Percentiles rank a stretch among this genome's conserved stretches.
These are phyloP conservation scores for Elachura formosa DNA, from an alignment of 2,113 vertebrate species.

Conservation along the genomic window DNA sequence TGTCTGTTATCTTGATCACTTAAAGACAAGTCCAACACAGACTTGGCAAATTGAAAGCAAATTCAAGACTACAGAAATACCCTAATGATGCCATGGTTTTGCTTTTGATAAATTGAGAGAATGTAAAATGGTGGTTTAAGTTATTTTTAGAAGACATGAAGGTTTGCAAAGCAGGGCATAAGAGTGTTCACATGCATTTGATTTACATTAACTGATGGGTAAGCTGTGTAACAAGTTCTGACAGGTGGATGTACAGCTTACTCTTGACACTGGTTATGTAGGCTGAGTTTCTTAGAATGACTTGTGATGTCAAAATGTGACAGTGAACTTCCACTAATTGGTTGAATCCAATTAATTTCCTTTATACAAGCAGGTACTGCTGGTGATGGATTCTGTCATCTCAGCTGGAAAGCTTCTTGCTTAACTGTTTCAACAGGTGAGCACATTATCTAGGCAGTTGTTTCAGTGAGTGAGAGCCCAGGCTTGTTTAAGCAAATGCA, in stretches of 20 bases:
- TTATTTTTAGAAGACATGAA: constrained; percentile 3
- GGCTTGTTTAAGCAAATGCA: neutral
- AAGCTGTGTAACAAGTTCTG: neutral
- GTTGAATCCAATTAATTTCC: neutral
- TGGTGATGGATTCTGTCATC: neutral
- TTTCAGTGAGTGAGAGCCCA: neutral
- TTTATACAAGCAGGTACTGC: neutral
- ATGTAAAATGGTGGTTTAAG: constrained; percentile 1
- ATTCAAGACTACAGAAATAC: neutral
- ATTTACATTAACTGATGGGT: neutral
- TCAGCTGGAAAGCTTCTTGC: neutral
- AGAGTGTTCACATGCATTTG: neutral
- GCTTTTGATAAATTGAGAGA: neutral
- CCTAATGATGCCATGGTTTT: neutral
- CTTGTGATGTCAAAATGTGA: neutral
- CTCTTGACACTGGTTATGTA: neutral
- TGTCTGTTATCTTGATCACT: neutral
- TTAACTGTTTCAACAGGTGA: neutral
- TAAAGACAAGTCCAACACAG: neutral
- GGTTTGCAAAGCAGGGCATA: neutral
- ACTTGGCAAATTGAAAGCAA: constrained; percentile 1
- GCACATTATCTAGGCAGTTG: neutral
- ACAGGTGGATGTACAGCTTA: neutral
- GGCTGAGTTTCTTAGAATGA: neutral
- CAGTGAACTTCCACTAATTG: neutral